Evolutionary conservation across 30 jellyfish, hydroid and myxozoan genomes (phyloP).

Genomic region (Morbakka virulenta): DNA sequence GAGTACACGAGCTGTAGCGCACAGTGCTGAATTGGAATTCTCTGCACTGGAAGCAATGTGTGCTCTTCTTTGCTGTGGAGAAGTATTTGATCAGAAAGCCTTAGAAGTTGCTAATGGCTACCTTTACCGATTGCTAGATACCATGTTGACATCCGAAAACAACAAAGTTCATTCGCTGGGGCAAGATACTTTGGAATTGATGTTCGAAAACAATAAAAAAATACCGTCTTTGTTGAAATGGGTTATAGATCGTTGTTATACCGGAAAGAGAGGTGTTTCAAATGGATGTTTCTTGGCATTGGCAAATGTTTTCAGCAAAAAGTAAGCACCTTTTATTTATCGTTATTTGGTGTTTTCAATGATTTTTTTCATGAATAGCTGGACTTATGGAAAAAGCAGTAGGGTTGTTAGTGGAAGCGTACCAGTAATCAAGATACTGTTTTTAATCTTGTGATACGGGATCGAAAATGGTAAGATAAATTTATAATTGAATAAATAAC

Average conservation of each 20-base stretch:
- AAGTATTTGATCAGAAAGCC: conserved; percentile 97
- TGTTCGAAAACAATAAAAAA: conserved; percentile 91
- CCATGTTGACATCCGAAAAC: conserved; percentile 90
- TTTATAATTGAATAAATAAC: too few species aligned
- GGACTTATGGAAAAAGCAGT: neutral
- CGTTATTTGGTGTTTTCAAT: neutral
- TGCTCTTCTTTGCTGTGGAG: conserved; percentile 98
- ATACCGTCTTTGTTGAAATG: conserved; percentile 91
- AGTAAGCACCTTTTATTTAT: conserved; percentile 42
- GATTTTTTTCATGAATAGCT: neutral
- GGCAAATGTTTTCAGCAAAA: conserved; percentile 93
- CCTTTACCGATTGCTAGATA: conserved; percentile 80
- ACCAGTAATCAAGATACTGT: neutral
- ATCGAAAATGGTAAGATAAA: too few species aligned
- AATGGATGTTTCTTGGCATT: conserved; percentile 94
- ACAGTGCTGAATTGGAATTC: conserved; percentile 88
- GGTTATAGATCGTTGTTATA: conserved; percentile 94
- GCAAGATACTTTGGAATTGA: conserved; percentile 92
- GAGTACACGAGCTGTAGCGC: conserved; percentile 65
- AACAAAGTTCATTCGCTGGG: conserved; percentile 87
- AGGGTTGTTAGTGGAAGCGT: neutral
- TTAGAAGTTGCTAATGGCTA: conserved; percentile 95
- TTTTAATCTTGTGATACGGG: too few species aligned
- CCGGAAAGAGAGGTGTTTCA: conserved; percentile 90
- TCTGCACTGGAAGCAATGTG: conserved; percentile 99